Base-by-base conservation (phyloP, 92 coral and sea anemone genomes). In the Metridium senile region DNA sequence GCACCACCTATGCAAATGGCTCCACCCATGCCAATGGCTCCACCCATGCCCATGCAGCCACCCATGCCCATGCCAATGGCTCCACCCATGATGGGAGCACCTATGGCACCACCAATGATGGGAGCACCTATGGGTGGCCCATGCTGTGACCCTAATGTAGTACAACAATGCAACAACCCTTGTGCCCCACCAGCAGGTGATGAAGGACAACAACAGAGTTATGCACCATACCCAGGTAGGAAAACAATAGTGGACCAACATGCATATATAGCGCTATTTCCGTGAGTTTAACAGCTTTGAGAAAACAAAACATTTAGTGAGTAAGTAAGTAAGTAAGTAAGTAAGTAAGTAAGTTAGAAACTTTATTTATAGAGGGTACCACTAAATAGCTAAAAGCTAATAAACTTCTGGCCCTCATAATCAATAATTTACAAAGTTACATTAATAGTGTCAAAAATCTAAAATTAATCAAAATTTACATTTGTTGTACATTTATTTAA, bases 161-260 rank as follows among this genome's bases (percentile, higher is more conserved):
- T 66, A 58, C 92, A 86, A 71, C 72, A 70, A 18, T 91, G 97
- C 63, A 79, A 75, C 64, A 91, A 91, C 63, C 97, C 97, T 27
- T 91, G 97, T 56, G 84, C 81, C n/a, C 93, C 93, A 53, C 86
- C 88, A 28, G 81, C 82, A 33, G 87, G 85, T 22, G 87, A 63
- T 22, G 69, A 63, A 30, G 69, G 69, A 28, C 58, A 78, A 74
- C 81, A 72, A 75, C 75, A 84, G 22, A 85, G 93, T 9, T 91
- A 91, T 81, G 91, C 90, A 76, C 97, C 97, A 21, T 79, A 85
- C 75, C 97, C 97, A 58, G 97, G 97, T 88, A 53, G 74, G 82
- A 79, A 57, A 20, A 19, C 29, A 6, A 1, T 32, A 8, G 33
- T 35, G 31, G 17, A 31, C 25, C 18, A 33, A 20, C 51, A 45